Conservation (phyloP, 2,113 vertebrate genomes). For the Cardinalis cardinalis region DNA sequence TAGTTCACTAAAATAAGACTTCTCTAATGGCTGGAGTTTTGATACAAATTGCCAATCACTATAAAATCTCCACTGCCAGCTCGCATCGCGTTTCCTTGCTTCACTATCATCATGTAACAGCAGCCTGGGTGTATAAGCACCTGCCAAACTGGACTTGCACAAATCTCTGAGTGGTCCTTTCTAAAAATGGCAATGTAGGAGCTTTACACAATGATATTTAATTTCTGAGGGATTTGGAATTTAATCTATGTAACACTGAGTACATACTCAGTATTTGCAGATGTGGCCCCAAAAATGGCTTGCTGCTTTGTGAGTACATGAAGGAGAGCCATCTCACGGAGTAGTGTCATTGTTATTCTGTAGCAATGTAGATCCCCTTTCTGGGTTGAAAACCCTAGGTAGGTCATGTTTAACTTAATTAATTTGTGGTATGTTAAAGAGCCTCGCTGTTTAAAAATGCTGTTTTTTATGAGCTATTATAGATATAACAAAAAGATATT, state of each 20-base stretch:
- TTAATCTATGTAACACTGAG: background rate
- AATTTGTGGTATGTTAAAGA: background rate
- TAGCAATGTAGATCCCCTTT: background rate
- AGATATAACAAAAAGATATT: slow-evolving; percentile 9
- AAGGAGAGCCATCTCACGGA: background rate
- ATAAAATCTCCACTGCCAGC: background rate
- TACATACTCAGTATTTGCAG: background rate
- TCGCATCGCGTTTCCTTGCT: background rate
- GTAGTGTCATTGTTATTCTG: background rate
- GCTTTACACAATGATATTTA: background rate
- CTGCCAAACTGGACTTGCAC: background rate
- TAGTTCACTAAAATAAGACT: background rate
- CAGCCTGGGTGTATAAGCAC: background rate
- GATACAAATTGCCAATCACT: background rate
- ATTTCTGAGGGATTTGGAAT: background rate
- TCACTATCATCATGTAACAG: background rate
- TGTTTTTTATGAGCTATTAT: background rate
- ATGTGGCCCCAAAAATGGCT: background rate
- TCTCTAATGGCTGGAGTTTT: background rate
- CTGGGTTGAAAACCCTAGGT: background rate
- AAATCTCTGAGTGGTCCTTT: background rate
- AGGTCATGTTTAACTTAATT: background rate
- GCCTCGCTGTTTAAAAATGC: slow-evolving; percentile 1
- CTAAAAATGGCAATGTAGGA: background rate
- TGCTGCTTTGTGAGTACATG: background rate